A percentile compares a stretch with the other conserved stretches of the same genome.
phyloP scores from a whole-genome alignment of 2,888 invertebrate species.

The Physocephala rufipes region DNA sequence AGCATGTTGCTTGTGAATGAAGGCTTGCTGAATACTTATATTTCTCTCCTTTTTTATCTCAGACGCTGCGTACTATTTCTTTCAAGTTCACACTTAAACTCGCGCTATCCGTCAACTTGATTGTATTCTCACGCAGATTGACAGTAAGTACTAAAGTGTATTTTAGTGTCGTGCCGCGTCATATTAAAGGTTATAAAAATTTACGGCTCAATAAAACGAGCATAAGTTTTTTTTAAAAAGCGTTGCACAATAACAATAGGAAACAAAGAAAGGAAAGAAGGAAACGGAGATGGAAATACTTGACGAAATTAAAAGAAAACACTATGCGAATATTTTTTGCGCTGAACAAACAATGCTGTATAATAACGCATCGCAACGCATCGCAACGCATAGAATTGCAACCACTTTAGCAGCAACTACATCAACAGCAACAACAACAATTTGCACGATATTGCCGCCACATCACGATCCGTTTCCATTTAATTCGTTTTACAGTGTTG shows the following conservation, averaged over 20 bases:
- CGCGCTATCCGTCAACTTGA: slow-evolving; percentile 32
- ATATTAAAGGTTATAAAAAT: slow-evolving; percentile 26
- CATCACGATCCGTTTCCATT: slow-evolving; percentile 26
- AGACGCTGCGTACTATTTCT: neutral
- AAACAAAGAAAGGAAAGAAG: neutral
- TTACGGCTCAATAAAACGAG: neutral
- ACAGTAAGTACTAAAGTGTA: slow-evolving; percentile 10
- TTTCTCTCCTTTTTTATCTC: neutral
- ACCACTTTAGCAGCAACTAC: too few species aligned
- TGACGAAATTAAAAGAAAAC: slow-evolving; percentile 26
- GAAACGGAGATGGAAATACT: neutral
- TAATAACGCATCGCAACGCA: too few species aligned
- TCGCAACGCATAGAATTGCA: too few species aligned
- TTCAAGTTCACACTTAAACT: slow-evolving; percentile 25
- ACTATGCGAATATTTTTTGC: neutral
- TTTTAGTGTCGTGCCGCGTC: slow-evolving; percentile 21
- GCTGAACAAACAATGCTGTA: too few species aligned
- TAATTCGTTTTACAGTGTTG: slow-evolving; percentile 28
- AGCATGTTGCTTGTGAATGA: too few species aligned
- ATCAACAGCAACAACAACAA: too few species aligned
- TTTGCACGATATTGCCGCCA: too few species aligned
- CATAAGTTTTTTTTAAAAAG: too few species aligned
- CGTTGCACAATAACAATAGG: neutral
- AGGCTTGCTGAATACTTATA: too few species aligned
- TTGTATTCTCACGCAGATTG: slow-evolving; percentile 19